Base-by-base conservation (phyloP, 2,888 invertebrate genomes). In the Stenotaenia linearis region DNA sequence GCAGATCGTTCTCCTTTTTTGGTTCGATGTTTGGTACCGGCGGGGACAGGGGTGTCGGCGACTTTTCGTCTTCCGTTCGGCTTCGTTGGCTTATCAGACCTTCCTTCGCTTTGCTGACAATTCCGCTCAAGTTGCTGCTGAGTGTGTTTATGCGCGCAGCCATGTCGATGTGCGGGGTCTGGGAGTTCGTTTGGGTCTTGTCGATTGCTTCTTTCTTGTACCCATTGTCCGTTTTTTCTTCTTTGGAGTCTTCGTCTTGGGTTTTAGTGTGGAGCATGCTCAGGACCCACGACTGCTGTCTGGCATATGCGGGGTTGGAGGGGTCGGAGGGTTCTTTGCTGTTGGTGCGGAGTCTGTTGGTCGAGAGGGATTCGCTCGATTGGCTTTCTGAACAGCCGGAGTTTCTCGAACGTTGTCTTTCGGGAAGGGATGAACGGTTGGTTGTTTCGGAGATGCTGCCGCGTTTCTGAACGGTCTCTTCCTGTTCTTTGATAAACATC, bases 1-100 rank as follows among this genome's bases (percentile, higher is more conserved):
- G 95, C 1, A 97, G 87, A 84, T 98, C 97, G 84, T 94, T 95
- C 87, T 97, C 97, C 93, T 85, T 96, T 93, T 86, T 95, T 95
- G 89, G 85, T 94, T 93, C 35, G 90, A 85, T 21, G 15, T 32
- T 32, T 9, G 9, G 32, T 23, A 56, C 56, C 69, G 69, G 75
- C 25, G 77, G 77, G 32, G 32, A 32, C 4, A 32, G 32, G 4
- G 32, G 32, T 32, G 32, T 32, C 25, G 12, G n/a, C n/a, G n/a
- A n/a, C n/a, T n/a, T n/a, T n/a, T n/a, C n/a, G 80, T 91, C 90
- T 87, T 92, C 94, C 85, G 90, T 92, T 87, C 93, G 93, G 86
- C 94, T 93, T 80, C 93, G 93, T 86, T 93, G 94, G 21, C 93
- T 93, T 84, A 96, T 56, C 2, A 56, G 88, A 83, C 94, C 96